Conservation (phyloP, 2,113 vertebrate species). For the Callocephalon fimbriatum region DNA sequence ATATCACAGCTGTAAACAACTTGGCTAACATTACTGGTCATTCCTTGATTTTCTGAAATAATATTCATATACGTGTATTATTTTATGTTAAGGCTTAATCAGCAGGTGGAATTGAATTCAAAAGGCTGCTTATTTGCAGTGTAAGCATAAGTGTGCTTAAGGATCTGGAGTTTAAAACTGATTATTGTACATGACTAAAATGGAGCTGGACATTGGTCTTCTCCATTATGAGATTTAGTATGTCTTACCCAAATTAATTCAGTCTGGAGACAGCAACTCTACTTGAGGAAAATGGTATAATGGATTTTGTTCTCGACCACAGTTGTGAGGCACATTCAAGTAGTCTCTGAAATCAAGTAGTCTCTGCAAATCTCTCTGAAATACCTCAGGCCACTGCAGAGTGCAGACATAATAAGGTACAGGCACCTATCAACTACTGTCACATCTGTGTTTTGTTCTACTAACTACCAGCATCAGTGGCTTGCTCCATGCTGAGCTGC, state of each 20-base stretch:
- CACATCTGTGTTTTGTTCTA: background rate
- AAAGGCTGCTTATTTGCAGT: background rate
- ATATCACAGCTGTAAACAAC: background rate
- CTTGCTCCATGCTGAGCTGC: background rate
- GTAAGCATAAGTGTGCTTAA: background rate
- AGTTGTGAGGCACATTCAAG: background rate
- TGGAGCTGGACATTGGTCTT: background rate
- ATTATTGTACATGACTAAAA: background rate
- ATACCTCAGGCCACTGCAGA: background rate
- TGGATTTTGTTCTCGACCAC: background rate
- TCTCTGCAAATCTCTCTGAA: background rate
- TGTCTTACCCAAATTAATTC: background rate
- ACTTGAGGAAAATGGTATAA: background rate
- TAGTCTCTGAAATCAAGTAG: no score
- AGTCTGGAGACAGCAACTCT: background rate
- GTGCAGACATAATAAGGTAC: background rate
- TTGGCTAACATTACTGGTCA: background rate
- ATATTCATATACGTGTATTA: background rate
- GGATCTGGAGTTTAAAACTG: background rate
- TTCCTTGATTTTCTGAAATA: background rate
- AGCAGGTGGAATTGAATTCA: background rate
- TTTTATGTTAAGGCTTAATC: background rate
- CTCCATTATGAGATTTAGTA: background rate
- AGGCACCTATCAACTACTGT: background rate
- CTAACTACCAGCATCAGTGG: background rate